Evolutionary conservation across 2,888 invertebrate genomes (phyloP).

Genomic region (Chesias legatella): DNA sequence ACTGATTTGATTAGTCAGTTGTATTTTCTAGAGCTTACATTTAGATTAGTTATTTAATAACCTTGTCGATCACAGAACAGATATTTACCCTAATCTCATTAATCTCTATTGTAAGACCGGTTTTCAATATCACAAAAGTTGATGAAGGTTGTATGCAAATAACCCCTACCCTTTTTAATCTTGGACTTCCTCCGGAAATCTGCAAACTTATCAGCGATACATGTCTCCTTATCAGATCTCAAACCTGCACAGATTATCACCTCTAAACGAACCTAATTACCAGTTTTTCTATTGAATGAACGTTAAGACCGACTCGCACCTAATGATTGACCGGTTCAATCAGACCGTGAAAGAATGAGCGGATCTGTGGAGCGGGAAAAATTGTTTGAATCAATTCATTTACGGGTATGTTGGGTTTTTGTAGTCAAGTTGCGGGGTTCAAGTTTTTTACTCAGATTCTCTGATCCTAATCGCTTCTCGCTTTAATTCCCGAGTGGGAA

Average conservation of each 20-base stretch:
- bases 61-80: too few relatives aligned
- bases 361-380: constrained; percentile 52
- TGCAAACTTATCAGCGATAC: too few relatives aligned
- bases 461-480: constrained; percentile 15
- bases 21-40: too few relatives aligned
- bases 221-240: constrained; percentile 33
- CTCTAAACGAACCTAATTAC: constrained; percentile 58
- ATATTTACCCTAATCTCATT: too few relatives aligned
- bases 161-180: constrained; percentile 32
- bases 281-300: constrained; percentile 77
- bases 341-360: constrained; percentile 60
- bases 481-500: constrained; percentile 9
- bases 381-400: constrained; percentile 73
- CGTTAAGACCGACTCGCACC: constrained; percentile 51
- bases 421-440: constrained; percentile 49
- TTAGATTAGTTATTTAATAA: too few relatives aligned
- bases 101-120: constrained; percentile 17
- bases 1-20: too few relatives aligned
- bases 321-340: constrained; percentile 75
- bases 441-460: constrained; percentile 39
- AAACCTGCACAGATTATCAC: constrained; percentile 53
- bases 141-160: constrained; percentile 51
- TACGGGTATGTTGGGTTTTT: constrained; percentile 58
- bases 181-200: constrained; percentile 12
- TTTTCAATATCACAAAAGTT: constrained; percentile 36